Evolutionary conservation across 2,888 invertebrate species (phyloP).

Genomic region (Catocala sponsa): DNA sequence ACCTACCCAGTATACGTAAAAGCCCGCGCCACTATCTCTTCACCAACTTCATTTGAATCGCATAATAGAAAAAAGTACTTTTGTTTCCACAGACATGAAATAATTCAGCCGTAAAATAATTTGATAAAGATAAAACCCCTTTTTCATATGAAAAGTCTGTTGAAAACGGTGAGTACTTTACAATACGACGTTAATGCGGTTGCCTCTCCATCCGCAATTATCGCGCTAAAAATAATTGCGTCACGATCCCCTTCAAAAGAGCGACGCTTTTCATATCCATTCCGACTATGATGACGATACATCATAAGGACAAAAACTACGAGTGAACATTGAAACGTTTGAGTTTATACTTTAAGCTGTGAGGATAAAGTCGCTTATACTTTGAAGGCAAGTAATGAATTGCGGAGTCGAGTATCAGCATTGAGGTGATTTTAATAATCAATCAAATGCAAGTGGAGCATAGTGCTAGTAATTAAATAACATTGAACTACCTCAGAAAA

Average conservation of each 20-base stretch:
- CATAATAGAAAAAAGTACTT: too few relatives aligned
- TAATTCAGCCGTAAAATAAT: neutral
- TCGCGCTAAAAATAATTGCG: constrained; percentile 65
- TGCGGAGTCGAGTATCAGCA: constrained; percentile 57
- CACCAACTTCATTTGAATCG: too few relatives aligned
- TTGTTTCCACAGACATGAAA: neutral
- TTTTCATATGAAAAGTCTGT: constrained; percentile 28
- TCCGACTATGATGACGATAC: constrained; percentile 30
- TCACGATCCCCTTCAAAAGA: constrained; percentile 62
- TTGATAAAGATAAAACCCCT: constrained; percentile 11
- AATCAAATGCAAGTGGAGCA: neutral
- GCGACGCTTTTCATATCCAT: constrained; percentile 55
- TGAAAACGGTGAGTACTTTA: constrained; percentile 36
- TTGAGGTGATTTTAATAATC: constrained; percentile 65
- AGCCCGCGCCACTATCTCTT: too few relatives aligned
- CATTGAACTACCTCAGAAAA: neutral
- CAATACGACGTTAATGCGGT: constrained; percentile 39
- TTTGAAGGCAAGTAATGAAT: constrained; percentile 36
- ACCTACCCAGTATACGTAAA: too few relatives aligned
- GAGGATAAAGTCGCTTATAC: constrained; percentile 53
- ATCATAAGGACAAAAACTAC: constrained; percentile 50
- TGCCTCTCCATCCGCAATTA: constrained; percentile 65
- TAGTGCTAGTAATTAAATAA: neutral
- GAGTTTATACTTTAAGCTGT: constrained; percentile 47
- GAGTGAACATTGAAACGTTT: constrained; percentile 17